Percentiles rank a stretch among this genome's conserved stretches.
These are phyloP conservation scores for Menura novaehollandiae DNA, from an alignment of 2,113 vertebrate species.

Conservation along the genomic window DNA sequence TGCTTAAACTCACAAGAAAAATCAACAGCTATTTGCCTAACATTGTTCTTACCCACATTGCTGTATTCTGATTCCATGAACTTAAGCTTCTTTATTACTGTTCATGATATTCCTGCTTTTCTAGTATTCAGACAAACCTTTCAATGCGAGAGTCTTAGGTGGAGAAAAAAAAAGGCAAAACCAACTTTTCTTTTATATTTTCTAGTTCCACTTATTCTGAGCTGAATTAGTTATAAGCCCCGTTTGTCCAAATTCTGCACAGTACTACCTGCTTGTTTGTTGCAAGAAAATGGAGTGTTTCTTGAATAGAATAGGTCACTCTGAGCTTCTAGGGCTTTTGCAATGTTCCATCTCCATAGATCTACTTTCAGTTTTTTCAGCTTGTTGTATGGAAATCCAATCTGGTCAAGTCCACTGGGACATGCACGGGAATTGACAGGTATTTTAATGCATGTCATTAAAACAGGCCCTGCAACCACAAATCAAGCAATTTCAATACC, in stretches of 20 bases:
- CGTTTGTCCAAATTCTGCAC: fast-evolving
- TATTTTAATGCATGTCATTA: background rate
- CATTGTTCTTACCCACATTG: background rate
- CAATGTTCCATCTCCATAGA: background rate
- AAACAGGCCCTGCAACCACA: background rate
- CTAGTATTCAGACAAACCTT: background rate
- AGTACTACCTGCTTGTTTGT: background rate
- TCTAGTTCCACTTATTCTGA: background rate
- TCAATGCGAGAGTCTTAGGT: background rate
- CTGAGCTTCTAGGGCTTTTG: background rate
- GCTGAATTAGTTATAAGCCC: background rate
- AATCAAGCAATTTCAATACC: background rate
- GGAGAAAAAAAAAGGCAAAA: background rate
- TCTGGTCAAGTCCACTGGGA: background rate
- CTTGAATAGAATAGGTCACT: background rate
- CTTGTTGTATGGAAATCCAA: background rate
- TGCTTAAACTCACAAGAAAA: background rate
- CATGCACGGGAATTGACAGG: background rate
- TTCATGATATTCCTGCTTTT: background rate
- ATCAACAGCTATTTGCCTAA: background rate
- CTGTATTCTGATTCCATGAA: background rate
- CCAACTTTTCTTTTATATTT: background rate
- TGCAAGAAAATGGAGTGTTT: background rate
- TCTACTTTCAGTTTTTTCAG: background rate
- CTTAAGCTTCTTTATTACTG: background rate